phyloP scores from a whole-genome alignment of 2,888 invertebrate genomes.

The Camponotus fellah region DNA sequence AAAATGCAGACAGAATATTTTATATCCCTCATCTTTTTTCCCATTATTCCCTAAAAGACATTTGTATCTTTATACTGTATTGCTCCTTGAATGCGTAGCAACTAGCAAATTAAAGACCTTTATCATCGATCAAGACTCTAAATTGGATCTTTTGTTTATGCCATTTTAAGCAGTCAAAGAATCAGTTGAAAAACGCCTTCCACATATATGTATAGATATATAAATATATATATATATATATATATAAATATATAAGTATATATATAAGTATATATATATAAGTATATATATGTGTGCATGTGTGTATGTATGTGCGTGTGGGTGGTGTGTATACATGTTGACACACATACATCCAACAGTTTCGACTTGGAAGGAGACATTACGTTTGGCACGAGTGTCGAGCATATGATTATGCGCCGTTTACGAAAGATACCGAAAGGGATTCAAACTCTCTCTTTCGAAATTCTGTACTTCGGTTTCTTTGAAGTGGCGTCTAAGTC shows the following conservation, averaged over 20 bases:
- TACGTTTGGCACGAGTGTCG: slow-evolving; percentile 57
- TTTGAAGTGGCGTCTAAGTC: slow-evolving; percentile 77
- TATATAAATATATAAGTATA: slow-evolving; percentile 1
- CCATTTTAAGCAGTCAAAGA: slow-evolving; percentile 58
- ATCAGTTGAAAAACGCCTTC: slow-evolving; percentile 57
- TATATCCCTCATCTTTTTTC: slow-evolving; percentile 44
- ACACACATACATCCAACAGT: slow-evolving; percentile 52
- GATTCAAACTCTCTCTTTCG: slow-evolving; percentile 57
- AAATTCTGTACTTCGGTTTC: slow-evolving; percentile 64
- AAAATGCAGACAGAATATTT: slow-evolving; percentile 38
- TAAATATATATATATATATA: slow-evolving; percentile 5
- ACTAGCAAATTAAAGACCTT: slow-evolving; percentile 49
- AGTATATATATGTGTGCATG: background rate
- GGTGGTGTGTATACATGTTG: slow-evolving; percentile 36
- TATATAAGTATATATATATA: slow-evolving; percentile 18
- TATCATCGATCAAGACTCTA: slow-evolving; percentile 61
- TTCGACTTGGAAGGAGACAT: slow-evolving; percentile 54
- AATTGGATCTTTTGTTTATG: slow-evolving; percentile 44
- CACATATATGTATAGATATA: slow-evolving; percentile 10
- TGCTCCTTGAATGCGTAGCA: slow-evolving; percentile 39
- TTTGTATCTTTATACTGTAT: slow-evolving; percentile 31
- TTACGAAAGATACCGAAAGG: slow-evolving; percentile 63
- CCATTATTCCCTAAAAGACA: slow-evolving; percentile 43
- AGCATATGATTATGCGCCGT: slow-evolving; percentile 55
- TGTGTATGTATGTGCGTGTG: background rate